Conservation (phyloP, 2,888 invertebrate genomes). For the Xestia sexstrigata region DNA sequence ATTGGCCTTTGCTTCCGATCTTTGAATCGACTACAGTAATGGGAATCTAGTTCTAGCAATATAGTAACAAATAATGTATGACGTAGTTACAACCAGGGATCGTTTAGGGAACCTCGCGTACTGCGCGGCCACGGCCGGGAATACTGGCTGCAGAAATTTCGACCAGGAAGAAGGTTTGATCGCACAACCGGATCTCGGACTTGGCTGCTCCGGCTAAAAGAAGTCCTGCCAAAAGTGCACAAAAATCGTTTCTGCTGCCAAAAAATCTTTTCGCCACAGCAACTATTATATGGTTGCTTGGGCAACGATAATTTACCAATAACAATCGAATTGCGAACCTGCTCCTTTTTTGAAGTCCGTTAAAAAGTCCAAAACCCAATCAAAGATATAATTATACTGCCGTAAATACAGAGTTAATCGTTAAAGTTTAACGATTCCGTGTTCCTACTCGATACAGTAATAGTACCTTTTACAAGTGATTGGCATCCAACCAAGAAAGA, state of each 20-base stretch:
- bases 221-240: background rate
- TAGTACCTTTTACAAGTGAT: background rate
- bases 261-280: too few species aligned
- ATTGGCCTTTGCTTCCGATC: background rate
- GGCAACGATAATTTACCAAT: background rate
- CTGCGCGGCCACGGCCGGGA: background rate
- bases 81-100: background rate
- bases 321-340: too few species aligned
- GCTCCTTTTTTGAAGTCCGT: too few species aligned
- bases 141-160: background rate
- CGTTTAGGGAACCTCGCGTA: background rate
- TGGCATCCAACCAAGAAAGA: background rate
- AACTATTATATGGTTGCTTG: too few species aligned
- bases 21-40: background rate
- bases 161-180: background rate
- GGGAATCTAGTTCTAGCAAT: background rate
- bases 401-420: background rate
- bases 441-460: background rate
- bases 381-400: background rate
- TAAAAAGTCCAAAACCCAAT: background rate
- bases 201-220: background rate
- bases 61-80: background rate
- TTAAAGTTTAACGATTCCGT: background rate
- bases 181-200: background rate
- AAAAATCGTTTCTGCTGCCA: too few species aligned